Percentiles rank a stretch among this genome's conserved stretches.
phyloP scores from a whole-genome alignment of 2,888 invertebrate genomes.

The Heliconius erato region DNA sequence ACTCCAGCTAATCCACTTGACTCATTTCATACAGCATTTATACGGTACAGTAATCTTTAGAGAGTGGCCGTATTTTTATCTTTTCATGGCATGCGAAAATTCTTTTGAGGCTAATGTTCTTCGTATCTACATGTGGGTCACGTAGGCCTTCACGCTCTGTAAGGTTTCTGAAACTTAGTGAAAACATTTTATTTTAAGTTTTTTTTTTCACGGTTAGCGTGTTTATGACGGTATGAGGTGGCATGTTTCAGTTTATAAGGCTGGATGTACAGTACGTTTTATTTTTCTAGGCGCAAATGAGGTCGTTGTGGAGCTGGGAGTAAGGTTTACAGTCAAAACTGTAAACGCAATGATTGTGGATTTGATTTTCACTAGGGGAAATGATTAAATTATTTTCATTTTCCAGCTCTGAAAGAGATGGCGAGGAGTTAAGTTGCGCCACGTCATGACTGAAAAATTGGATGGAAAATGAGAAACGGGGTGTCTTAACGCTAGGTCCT shows the following conservation, averaged over 20 bases:
- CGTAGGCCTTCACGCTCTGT: conserved; percentile 41
- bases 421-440: too few species aligned
- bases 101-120: conserved; percentile 41
- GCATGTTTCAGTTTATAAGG: conserved; percentile 6
- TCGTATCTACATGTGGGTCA: conserved; percentile 38
- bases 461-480: too few species aligned
- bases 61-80: conserved; percentile 35
- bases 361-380: too few species aligned
- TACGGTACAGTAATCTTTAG: conserved; percentile 22
- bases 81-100: conserved; percentile 31
- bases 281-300: not conserved
- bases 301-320: not conserved
- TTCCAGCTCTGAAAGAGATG: too few species aligned
- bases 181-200: conserved; percentile 36
- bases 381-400: too few species aligned
- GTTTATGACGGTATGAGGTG: conserved; percentile 30
- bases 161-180: conserved; percentile 35
- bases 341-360: too few species aligned
- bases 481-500: too few species aligned
- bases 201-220: conserved; percentile 34
- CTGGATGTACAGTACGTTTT: not conserved
- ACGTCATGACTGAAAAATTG: too few species aligned
- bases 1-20: conserved; percentile 1
- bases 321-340: too few species aligned
- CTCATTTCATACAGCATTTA: conserved; percentile 26